Percentiles rank a stretch among this genome's conserved stretches.
phyloP scores from a whole-genome alignment of 2,888 invertebrate species.

The Leptinotarsa peninsularis region DNA sequence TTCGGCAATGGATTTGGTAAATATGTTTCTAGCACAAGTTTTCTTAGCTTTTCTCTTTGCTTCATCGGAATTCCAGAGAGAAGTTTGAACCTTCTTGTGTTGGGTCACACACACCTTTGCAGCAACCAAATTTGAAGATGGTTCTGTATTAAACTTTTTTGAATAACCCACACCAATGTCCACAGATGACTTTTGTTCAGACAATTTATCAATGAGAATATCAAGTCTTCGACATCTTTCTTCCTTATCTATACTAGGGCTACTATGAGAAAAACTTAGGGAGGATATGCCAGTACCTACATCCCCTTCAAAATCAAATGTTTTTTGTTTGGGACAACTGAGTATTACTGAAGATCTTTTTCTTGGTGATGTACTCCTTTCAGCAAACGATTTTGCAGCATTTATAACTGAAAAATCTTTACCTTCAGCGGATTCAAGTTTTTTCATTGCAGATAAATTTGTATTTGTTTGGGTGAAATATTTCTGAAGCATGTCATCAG shows the following conservation, averaged over 20 bases:
- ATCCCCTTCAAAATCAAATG: background rate
- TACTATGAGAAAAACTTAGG: background rate
- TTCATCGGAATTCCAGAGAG: background rate
- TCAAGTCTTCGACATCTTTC: conserved; percentile 8
- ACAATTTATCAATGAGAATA: conserved; percentile 1
- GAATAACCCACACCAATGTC: background rate
- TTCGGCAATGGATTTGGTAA: conserved; percentile 5
- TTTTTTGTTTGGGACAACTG: background rate
- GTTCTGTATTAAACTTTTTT: background rate
- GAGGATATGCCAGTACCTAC: background rate
- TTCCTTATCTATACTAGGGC: background rate
- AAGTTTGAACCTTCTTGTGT: conserved; percentile 15
- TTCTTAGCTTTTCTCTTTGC: background rate
- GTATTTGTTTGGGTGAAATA: background rate
- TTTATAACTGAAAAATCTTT: background rate
- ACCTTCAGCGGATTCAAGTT: background rate
- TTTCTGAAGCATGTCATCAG: background rate
- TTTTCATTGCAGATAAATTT: background rate
- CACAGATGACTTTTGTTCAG: background rate
- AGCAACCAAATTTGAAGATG: background rate
- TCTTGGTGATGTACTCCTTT: background rate
- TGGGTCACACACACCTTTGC: background rate
- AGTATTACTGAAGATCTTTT: background rate
- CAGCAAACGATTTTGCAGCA: background rate
- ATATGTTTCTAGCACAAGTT: conserved; percentile 12